These are phyloP conservation scores for Ramphastos sulfuratus DNA, from an alignment of 2,113 vertebrate genomes.

Conservation along the genomic window DNA sequence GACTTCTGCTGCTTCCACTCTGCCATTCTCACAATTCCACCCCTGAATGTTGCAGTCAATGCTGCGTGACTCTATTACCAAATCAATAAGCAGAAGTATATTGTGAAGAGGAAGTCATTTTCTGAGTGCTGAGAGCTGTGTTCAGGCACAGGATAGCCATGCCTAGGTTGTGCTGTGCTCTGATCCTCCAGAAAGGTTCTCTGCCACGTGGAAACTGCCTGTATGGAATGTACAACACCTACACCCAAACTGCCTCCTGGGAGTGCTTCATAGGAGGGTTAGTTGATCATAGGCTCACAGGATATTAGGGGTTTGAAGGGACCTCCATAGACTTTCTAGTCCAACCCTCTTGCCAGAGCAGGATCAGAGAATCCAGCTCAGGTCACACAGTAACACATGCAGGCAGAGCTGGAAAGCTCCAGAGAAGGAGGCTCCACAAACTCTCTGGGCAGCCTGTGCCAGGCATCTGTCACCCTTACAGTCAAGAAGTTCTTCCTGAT, in stretches of 20 bases:
- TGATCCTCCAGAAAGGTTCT: not conserved
- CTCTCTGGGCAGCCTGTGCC: no score
- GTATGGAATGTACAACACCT: not conserved
- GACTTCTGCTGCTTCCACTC: not conserved
- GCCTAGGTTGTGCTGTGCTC: not conserved
- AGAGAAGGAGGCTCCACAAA: no score
- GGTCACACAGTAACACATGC: no score
- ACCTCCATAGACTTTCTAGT: no score
- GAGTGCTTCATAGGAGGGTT: not conserved
- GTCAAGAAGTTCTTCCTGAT: no score
- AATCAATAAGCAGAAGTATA: not conserved
- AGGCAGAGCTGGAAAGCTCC: no score
- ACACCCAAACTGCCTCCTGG: not conserved
- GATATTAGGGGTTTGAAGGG: no score
- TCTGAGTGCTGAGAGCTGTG: not conserved
- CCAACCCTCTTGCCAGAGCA: no score
- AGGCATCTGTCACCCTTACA: no score
- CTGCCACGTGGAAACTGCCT: not conserved
- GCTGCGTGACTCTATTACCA: not conserved
- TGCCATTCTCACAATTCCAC: not conserved
- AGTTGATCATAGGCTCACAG: no score
- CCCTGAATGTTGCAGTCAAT: not conserved
- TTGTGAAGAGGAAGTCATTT: not conserved
- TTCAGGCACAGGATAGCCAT: not conserved
- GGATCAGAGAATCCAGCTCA: no score